These are phyloP conservation scores for Xerus rutilus DNA, from an alignment of 2,797 vertebrate species.

Conservation along the genomic window DNA sequence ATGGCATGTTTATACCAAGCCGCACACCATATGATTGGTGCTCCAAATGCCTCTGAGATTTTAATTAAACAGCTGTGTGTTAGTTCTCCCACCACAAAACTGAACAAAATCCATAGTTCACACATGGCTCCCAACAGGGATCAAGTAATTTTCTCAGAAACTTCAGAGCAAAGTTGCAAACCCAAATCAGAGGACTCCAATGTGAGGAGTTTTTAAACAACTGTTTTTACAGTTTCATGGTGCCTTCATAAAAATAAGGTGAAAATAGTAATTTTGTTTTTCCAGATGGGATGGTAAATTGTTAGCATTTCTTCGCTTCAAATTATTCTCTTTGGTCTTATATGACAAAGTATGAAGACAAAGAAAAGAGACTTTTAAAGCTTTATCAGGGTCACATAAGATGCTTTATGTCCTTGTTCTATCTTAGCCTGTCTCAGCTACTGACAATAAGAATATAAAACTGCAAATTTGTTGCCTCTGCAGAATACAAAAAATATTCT, in stretches of 20 bases:
- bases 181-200: not conserved
- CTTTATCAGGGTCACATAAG: not conserved
- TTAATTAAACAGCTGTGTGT: too few relatives aligned
- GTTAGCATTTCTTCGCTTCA: not conserved
- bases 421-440: not conserved
- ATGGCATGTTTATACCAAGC: too few relatives aligned
- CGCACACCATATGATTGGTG: too few relatives aligned
- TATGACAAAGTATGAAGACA: not conserved
- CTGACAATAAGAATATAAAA: not conserved
- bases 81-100: too few relatives aligned
- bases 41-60: too few relatives aligned
- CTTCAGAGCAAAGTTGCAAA: not conserved
- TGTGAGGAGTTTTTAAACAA: not conserved
- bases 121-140: too few relatives aligned
- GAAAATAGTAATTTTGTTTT: not conserved
- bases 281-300: not conserved
- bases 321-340: constrained; percentile 10
- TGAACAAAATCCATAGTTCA: too few relatives aligned
- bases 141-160: not conserved
- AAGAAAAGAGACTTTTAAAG: not conserved
- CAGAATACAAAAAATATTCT: not conserved
- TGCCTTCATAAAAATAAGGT: not conserved
- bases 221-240: not conserved
- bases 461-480: not conserved
- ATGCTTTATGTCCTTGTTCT: not conserved